Evolutionary conservation across 2,888 invertebrate species (phyloP), one percentile per base, ranked within the genome.

Genomic region (Linnaemya tessellans): DNA sequence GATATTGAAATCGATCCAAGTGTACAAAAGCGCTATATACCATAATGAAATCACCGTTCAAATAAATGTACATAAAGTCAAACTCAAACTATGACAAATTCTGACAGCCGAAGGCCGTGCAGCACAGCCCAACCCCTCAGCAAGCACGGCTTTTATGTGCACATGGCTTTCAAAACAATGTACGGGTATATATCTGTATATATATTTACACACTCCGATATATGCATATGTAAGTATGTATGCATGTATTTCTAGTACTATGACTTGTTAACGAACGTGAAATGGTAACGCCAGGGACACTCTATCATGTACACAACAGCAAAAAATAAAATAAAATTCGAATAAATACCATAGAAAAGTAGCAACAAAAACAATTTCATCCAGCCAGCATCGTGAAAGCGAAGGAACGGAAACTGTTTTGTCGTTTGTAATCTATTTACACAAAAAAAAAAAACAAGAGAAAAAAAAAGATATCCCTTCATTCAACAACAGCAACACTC

Each of bases 361-460:
- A 41, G 65, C 65, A 80, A 83, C 81, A 70, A 79, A 43, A 71
- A 65, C 65, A 62, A 64, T 49, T 71, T 56, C 49, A 80, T 74
- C 25, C 38, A 75, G 35, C 25, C 38, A 75, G 35, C 64, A 65
- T 80, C 67, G 75, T 80, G 60, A 82, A 82, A 85, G 82, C 67
- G 70, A 79, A 86, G 87, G 85, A 86, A 88, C 88, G 88, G 88
- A 88, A 89, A 90, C 90, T 90, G 89, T 91, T 90, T 90, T 89
- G 90, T 90, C 90, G 90, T 90, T 90, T 89, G 90, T 89, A 91
- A 90, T 90, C 90, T 91, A 90, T 90, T 90, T 90, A 89, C 90
- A 89, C 89, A 89, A 80, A 89, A 87, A 88, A 81, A 85, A 15
- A 79, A 70, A 30, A 38, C 25, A 30, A 18, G 22, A 49, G 73